Conservation (phyloP, 2,797 vertebrate species). For the Micromesistius poutassou region DNA sequence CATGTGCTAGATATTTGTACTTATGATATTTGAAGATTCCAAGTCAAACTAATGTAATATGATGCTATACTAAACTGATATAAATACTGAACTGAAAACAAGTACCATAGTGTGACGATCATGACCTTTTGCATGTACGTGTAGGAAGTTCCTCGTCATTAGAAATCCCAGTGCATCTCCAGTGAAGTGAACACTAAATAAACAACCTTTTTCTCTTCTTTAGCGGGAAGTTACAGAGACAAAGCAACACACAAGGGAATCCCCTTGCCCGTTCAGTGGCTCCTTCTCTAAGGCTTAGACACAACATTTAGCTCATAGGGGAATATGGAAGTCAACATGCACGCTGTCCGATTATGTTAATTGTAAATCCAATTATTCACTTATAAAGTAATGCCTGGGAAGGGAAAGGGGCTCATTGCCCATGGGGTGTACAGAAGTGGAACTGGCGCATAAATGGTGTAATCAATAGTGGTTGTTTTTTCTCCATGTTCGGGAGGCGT, state of each 20-base stretch:
- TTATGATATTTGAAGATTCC: background rate
- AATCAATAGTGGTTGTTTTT: constrained; percentile 32
- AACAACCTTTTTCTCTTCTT: background rate
- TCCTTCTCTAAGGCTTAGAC: constrained; percentile 57
- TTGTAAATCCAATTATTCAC: constrained; percentile 79
- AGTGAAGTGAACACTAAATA: background rate
- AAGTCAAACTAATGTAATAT: background rate
- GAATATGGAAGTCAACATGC: constrained; percentile 71
- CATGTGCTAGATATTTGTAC: background rate
- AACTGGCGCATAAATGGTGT: constrained; percentile 47
- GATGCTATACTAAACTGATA: background rate
- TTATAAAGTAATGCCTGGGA: constrained; percentile 67
- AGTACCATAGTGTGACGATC: no score
- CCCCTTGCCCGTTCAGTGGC: constrained; percentile 1
- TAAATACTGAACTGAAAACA: no score
- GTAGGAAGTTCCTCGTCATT: no score
- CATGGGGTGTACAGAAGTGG: constrained; percentile 60
- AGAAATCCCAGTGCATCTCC: no score
- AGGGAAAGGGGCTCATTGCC: constrained; percentile 66
- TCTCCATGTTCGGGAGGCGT: background rate
- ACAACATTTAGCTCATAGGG: constrained; percentile 59
- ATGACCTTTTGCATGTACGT: no score
- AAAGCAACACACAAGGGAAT: constrained; percentile 27
- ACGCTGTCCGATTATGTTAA: constrained; percentile 74
- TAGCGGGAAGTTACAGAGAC: constrained; percentile 38